Conservation (phyloP, 64 coral and sea anemone species). For the Porites lutea region DNA sequence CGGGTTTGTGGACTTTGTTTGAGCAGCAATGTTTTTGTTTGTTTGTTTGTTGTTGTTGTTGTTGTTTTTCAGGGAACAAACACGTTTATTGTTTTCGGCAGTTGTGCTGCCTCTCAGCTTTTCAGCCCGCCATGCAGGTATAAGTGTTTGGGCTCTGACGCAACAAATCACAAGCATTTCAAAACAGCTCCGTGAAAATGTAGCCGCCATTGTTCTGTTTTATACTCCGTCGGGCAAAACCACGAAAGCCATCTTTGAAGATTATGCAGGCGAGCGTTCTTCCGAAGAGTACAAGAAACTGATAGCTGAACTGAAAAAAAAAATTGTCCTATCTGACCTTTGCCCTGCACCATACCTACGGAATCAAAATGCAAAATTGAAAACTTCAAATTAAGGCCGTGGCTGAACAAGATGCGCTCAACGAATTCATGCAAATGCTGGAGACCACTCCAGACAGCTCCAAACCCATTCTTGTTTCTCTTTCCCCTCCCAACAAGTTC, state of each 20-base stretch:
- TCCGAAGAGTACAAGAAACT: neutral
- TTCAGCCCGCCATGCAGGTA: neutral
- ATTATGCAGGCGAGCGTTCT: neutral
- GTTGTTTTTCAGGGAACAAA: conserved; percentile 14
- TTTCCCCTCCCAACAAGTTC: too few relatives aligned
- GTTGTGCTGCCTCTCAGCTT: conserved; percentile 47
- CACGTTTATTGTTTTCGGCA: conserved; percentile 37
- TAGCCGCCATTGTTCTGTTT: conserved; percentile 4
- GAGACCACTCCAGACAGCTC: too few relatives aligned
- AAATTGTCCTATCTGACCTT: too few relatives aligned
- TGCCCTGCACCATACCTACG: too few relatives aligned
- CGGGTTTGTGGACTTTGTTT: neutral
- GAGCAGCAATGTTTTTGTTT: neutral
- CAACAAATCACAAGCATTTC: conserved; percentile 38
- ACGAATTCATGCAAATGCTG: too few relatives aligned
- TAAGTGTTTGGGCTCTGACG: conserved; percentile 44
- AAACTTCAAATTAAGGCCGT: too few relatives aligned
- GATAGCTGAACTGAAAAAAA: too few relatives aligned
- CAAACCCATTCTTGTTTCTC: too few relatives aligned
- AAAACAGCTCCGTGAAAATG: conserved; percentile 4
- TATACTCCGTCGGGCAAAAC: neutral
- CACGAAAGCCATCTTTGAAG: neutral
- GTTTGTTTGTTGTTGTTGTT: neutral
- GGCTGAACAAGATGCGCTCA: too few relatives aligned
- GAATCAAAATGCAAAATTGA: too few relatives aligned